Base-by-base conservation (phyloP, 1,140 invertebrate species). In the Venturia canescens region DNA sequence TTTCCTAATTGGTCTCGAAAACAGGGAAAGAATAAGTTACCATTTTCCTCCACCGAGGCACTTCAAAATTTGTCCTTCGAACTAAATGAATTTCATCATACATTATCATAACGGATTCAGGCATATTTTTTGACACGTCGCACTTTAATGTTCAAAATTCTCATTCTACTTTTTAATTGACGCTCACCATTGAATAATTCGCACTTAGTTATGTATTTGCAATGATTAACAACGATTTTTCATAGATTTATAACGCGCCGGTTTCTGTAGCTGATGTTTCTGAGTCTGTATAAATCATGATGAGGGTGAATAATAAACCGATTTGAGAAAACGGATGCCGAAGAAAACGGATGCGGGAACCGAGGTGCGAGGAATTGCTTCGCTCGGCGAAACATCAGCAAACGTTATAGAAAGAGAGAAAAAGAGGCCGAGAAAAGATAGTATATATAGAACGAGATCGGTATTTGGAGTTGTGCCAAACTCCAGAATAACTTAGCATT, bases 401-500 rank as follows among this genome's bases (percentile, higher is more conserved):
- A 69, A 69, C 27, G 27, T 29, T 31, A 69, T 16, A 69, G 66
- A 69, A 31, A 69, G 29, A 69, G 66, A 48, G 34, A 44, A 72
- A n/a, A 31, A 38, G 50, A 53, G 31, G 57, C 15, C 18, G 38
- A 60, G 50, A 76, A 44, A 63, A 78, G 69, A 44, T 38, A 79
- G 80, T 31, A 31, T 69, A 69, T 27, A 69, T 69, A 69, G 11
- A 80, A 81, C 60, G 67, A 78, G 70, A 38, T 60, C 18, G 79
- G 38, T 53, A 18, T 72, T 74, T 84, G 85, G 83, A 66, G 27
- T 44, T 38, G 21, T 44, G 83, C 85, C 85, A 85, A 84, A 80
- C 80, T 86, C 82, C 60, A 83, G 83, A 83, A 82, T 85, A 86
- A 84, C 75, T 86, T 81, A 82, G 81, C 75, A 81, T 83, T 79